Evolutionary conservation across 1,140 invertebrate species (phyloP).

Genomic region (Stratiolaelaps scimitus): DNA sequence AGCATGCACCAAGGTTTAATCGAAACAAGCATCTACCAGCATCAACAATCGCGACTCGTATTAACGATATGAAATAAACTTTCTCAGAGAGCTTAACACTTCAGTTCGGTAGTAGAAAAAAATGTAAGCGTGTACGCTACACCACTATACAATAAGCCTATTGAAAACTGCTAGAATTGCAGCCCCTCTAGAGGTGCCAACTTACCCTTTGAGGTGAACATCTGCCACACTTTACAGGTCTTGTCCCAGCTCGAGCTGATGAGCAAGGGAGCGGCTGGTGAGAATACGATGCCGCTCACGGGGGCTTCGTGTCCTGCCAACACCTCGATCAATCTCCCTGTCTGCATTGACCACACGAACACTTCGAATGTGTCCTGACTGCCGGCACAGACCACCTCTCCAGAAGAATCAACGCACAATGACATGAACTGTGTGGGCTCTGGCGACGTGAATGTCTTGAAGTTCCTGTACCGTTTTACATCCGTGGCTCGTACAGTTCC

Average conservation of each 20-base stretch:
- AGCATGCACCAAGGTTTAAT: too few relatives aligned
- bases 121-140: too few relatives aligned
- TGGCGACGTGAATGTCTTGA: slow-evolving; percentile 82
- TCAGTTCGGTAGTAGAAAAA: too few relatives aligned
- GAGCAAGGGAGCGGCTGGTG: slow-evolving; percentile 54
- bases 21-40: too few relatives aligned
- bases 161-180: slow-evolving; percentile 14
- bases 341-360: slow-evolving; percentile 86
- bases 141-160: slow-evolving; percentile 26
- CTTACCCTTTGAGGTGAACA: slow-evolving; percentile 62
- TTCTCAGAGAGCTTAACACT: too few relatives aligned
- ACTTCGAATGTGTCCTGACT: slow-evolving; percentile 87
- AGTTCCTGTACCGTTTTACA: slow-evolving; percentile 83
- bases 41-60: too few relatives aligned
- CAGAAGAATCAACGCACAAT: slow-evolving; percentile 68
- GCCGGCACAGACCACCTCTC: slow-evolving; percentile 82
- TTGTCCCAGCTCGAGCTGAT: slow-evolving; percentile 88
- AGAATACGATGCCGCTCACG: slow-evolving; percentile 67
- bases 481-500: slow-evolving; percentile 92
- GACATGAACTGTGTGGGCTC: slow-evolving; percentile 82
- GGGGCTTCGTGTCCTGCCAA: slow-evolving; percentile 83
- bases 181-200: neutral
- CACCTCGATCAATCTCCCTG: slow-evolving; percentile 75
- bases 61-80: too few relatives aligned
- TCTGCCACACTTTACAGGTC: slow-evolving; percentile 79